Evolutionary conservation across 1,140 invertebrate genomes (phyloP).

Genomic region (Bombus affinis): DNA sequence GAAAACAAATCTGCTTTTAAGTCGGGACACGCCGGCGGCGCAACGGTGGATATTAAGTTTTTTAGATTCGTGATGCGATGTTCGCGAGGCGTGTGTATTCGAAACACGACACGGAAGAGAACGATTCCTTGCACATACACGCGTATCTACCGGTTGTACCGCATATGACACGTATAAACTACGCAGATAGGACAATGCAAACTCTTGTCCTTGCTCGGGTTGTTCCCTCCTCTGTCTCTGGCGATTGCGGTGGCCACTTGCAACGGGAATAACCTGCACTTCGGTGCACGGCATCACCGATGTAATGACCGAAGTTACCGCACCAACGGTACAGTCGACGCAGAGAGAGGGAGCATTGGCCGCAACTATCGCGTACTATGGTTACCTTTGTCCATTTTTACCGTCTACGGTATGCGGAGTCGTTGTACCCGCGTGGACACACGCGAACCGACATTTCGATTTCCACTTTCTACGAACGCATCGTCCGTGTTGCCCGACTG

Average conservation of each 20-base stretch:
- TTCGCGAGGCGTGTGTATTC: slow-evolving; percentile 62
- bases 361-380: slow-evolving; percentile 28
- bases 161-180: slow-evolving; percentile 66
- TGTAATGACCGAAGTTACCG: slow-evolving; percentile 63
- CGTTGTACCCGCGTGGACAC: slow-evolving; percentile 28
- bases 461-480: slow-evolving; percentile 35
- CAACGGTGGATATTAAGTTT: slow-evolving; percentile 79
- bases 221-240: slow-evolving; percentile 24
- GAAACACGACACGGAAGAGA: slow-evolving; percentile 43
- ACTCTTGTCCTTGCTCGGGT: slow-evolving; percentile 47
- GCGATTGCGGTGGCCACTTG: slow-evolving; percentile 25
- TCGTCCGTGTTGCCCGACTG: too few relatives aligned
- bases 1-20: slow-evolving; percentile 80
- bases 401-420: background rate
- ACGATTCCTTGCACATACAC: background rate
- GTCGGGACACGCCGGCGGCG: slow-evolving; percentile 69
- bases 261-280: slow-evolving; percentile 45
- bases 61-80: slow-evolving; percentile 75
- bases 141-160: slow-evolving; percentile 17
- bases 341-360: background rate
- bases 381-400: slow-evolving; percentile 36
- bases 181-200: slow-evolving; percentile 60
- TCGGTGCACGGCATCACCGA: slow-evolving; percentile 31
- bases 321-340: background rate
- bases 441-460: slow-evolving; percentile 18